Evolutionary conservation across 2,113 vertebrate species (phyloP), one percentile per base, ranked within the genome.

Genomic region (Lepidothrix coronata): DNA sequence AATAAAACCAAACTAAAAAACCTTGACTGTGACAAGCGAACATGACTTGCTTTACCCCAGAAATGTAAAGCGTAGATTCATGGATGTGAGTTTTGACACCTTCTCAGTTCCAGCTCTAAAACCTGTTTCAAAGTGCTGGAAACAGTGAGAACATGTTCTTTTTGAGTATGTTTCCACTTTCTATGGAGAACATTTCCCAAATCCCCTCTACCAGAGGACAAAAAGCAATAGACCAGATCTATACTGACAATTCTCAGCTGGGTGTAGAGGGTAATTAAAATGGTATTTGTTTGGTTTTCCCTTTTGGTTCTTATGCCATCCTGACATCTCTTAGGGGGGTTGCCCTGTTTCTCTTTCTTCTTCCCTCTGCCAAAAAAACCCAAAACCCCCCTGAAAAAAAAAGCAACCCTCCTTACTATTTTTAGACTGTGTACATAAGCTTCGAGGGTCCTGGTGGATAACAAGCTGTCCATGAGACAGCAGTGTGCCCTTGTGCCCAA

Each of bases 331-430:
- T 93, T 81, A 57, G 5, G 4, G 25, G 30, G 9, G 12, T 71
- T 78, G 43, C 23, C 6, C 15, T 25, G 11, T 15, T 81, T 39
- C 66, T 54, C 43, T 28, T 82, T 57, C 27, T 72, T 37, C 12
- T 22, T 39, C 4, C 5, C 5, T 21, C 51, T 48, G 14, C 8
- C 23, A 90, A 65, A 85, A 43, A 28, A 2, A 0, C 0, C 5
- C 30, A 33, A 54, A 54, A 54, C 37, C 24, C 67, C 7, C 17
- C 35, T 35, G 54, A 83, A 63, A 14, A 61, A 63, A 84, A 12
- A 15, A 21, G 0, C 20, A 22, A 2, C 14, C 3, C 12, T 63
- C 13, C 44, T 41, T 51, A 33, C 48, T 44, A 57, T 76, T 79
- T 95, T 89, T 57, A 87, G 52, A 57, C 35, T 57, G 12, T 43